Evolutionary conservation across 2,797 vertebrate genomes (phyloP), one percentile per base, ranked within the genome.

Genomic region (Ara ararauna): DNA sequence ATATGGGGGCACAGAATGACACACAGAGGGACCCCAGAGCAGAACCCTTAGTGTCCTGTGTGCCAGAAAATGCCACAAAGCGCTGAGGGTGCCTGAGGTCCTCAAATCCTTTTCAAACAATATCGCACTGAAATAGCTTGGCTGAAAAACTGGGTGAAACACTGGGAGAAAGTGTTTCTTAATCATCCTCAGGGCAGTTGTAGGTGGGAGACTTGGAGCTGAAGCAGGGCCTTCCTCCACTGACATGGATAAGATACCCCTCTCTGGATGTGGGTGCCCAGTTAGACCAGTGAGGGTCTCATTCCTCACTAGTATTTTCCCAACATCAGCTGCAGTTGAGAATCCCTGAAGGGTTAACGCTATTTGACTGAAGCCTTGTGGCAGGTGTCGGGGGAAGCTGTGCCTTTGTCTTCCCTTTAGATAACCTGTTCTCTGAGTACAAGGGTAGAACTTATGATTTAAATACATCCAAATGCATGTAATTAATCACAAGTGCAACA

Each of bases 401-500:
- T 74, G 79, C 72, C 2, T 87, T 80, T 85, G 27, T 81, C 89
- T 94, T 86, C 47, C 13, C 48, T 91, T 70, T 47, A 75, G 67
- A 79, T 88, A 87, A 88, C 87, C 83, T 91, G 73, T 74, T 93
- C 68, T 83, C 65, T 60, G n/a, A 89, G 68, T 64, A 53, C 48
- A 74, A 71, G 85, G 14, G 50, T 64, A 64, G 54, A 94, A 88
- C 36, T 81, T 86, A 67, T 11, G 60, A 86, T 95, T 94, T 93
- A 94, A 90, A 95, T 94, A 60, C 72, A 92, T 81, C 82, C 89
- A 94, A 96, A 91, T 61, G 76, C 76, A 22, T 91, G 79, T 88
- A 84, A 93, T 96, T 95, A 96, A 93, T 83, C 79, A 93, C 60
- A 89, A 93, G 76, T 66, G 70, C 91, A 96, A 85, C 85, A 88